Evolutionary conservation across 2,888 invertebrate species (phyloP).

Genomic region (Campoplex capitator): DNA sequence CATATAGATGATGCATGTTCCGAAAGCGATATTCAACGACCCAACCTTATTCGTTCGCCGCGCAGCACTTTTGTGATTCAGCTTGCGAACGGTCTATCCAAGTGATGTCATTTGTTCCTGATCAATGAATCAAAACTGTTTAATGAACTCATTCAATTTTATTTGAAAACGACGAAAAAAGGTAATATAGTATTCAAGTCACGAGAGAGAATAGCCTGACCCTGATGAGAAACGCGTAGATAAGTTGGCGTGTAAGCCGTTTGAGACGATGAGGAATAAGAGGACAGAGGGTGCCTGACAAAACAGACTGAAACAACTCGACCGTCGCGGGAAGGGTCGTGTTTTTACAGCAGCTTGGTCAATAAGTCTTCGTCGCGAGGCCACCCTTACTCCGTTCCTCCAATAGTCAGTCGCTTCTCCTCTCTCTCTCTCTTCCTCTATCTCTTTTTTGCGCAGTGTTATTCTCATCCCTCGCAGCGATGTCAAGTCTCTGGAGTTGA

Average conservation of each 20-base stretch:
- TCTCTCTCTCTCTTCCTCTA: constrained; percentile 19
- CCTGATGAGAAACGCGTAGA: constrained; percentile 62
- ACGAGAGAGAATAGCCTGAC: constrained; percentile 31
- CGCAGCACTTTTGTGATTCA: background rate
- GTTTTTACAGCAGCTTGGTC: constrained; percentile 78
- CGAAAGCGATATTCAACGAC: background rate
- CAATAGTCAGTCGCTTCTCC: constrained; percentile 15
- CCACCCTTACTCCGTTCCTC: constrained; percentile 53
- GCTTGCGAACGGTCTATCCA: background rate
- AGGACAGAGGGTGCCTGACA: constrained; percentile 73
- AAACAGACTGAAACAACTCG: constrained; percentile 80
- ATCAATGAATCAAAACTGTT: background rate
- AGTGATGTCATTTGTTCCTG: background rate
- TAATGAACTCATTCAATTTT: background rate
- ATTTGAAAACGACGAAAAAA: constrained; percentile 21
- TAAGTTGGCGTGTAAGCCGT: constrained; percentile 62
- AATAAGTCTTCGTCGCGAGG: constrained; percentile 71
- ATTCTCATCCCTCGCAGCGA: constrained; percentile 49
- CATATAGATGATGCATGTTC: background rate
- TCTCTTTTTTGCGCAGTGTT: constrained; percentile 28
- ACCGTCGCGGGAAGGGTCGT: constrained; percentile 75
- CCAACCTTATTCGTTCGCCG: no score
- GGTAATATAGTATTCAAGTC: constrained; percentile 41
- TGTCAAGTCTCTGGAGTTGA: constrained; percentile 60
- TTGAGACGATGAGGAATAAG: constrained; percentile 54